Evolutionary conservation across 2,888 invertebrate species (phyloP), one percentile per base, ranked within the genome.

Genomic region (Laspeyria flexula): DNA sequence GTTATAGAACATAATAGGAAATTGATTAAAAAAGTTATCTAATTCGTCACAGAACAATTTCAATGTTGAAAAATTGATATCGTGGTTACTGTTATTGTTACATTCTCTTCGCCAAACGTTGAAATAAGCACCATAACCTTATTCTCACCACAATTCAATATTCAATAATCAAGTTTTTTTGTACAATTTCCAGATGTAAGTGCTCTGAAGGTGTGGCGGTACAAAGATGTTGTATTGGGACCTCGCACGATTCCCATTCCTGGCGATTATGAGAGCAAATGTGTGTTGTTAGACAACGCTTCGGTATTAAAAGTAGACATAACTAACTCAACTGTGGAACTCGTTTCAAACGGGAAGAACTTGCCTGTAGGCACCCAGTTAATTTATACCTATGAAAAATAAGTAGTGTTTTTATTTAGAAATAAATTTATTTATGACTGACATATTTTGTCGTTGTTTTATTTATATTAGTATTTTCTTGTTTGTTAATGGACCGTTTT

Each of bases 181-280:
- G 34, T 41, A 33, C 55, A 3, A 3, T 69, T 88, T 91, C 25
- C 85, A 96, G 96, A 95, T 82, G 64, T 91, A 1, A 90, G 86
- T 43, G 85, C 88, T 11, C 83, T 98, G 7, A 93, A 94, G 69
- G 77, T 99, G 9, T 96, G 96, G 94, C 94, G 96, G 15, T 97
- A 95, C 85, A 91, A 94, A 48, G 97, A 98, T 85, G 95, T 96
- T 0, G 65, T 93, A 0, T 60, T 96, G 18, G 98, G 97, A 0
- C 96, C 96, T 3, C 93, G 97, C 35, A 94, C 92, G 71, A 94
- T 98, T 44, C 98, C 98, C 0, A 83, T 86, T 16, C 93, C 94
- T 49, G 94, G 95, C 27, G 93, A 96, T 63, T 94, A 95, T 46
- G 92, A 94, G 48, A 90, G 91, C 29, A 95, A 94, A 53, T 96